These are phyloP conservation scores for Macropis europaea DNA, from an alignment of 2,888 invertebrate species.

Conservation along the genomic window DNA sequence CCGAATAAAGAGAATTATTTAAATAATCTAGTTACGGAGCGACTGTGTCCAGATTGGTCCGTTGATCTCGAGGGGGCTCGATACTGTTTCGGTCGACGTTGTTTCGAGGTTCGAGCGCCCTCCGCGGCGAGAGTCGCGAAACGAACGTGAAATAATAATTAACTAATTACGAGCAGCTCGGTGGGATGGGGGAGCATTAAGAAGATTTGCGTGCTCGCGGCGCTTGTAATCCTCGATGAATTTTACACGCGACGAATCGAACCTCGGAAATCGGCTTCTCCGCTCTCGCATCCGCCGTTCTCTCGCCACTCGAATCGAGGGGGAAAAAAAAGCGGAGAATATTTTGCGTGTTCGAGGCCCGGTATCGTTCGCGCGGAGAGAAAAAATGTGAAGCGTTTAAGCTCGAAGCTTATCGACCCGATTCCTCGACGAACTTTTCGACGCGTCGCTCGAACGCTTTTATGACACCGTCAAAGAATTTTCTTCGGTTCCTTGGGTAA, in stretches of 20 bases:
- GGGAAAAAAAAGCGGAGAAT: neutral
- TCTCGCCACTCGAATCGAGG: neutral
- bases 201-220: neutral
- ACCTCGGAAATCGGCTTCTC: neutral
- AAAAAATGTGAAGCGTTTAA: constrained; percentile 2
- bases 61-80: too few species aligned
- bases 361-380: neutral
- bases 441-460: constrained; percentile 1
- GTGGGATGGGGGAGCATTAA: neutral
- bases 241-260: neutral
- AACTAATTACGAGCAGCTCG: constrained; percentile 15
- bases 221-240: neutral
- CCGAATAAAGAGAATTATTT: too few species aligned
- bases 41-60: too few species aligned
- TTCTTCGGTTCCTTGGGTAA: too few species aligned
- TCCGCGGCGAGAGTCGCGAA: neutral
- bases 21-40: too few species aligned
- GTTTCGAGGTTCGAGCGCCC: neutral
- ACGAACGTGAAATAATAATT: constrained; percentile 27
- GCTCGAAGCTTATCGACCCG: constrained; percentile 1
- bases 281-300: too few species aligned
- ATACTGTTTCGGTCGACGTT: too few species aligned
- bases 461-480: neutral
- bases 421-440: constrained; percentile 3
- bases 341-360: neutral